Evolutionary conservation across 2,113 vertebrate species (phyloP).

Genomic region (Saguinus imperator): DNA sequence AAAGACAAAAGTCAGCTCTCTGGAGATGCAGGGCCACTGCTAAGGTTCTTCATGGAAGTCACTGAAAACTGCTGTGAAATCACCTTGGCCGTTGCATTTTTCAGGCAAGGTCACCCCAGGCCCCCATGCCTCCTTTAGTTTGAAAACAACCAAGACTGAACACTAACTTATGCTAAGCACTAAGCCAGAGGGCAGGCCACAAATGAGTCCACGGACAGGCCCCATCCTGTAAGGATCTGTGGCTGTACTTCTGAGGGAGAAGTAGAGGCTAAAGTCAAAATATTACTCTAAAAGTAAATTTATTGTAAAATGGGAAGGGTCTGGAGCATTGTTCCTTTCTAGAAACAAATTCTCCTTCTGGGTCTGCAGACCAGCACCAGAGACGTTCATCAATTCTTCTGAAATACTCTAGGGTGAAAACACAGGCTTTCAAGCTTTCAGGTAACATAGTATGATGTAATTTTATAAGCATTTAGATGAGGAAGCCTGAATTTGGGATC

Average conservation of each 20-base stretch:
- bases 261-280: background rate
- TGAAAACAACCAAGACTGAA: background rate
- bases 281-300: background rate
- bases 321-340: background rate
- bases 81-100: background rate
- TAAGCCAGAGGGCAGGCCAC: background rate
- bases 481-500: background rate
- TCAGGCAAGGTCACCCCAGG: background rate
- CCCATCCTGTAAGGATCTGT: background rate
- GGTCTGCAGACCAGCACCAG: background rate
- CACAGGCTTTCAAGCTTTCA: background rate
- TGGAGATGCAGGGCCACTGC: background rate
- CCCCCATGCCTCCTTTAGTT: background rate
- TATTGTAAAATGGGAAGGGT: background rate
- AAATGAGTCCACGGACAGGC: background rate
- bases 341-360: background rate
- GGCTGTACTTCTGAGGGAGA: background rate
- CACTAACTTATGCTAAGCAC: background rate
- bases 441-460: background rate
- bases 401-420: background rate
- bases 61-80: background rate
- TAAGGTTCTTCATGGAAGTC: background rate
- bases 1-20: background rate
- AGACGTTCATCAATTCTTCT: background rate
- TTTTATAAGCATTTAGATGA: constrained; percentile 20